Evolutionary conservation across 37 sponge, comb jelly and placozoan species (phyloP).

Genomic region (Theonella swinhoei): DNA sequence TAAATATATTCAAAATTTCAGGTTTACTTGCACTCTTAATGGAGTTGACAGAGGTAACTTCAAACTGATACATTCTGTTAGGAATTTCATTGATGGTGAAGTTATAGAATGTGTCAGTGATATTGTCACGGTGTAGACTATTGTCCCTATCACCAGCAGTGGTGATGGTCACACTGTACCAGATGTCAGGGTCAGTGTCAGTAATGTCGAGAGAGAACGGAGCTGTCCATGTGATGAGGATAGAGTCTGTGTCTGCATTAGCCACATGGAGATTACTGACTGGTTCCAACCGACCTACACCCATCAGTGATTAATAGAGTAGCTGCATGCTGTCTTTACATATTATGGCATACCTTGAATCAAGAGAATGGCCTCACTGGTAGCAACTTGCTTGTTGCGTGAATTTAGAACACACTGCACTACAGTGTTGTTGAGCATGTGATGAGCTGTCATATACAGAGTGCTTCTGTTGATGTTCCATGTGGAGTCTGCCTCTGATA

Average conservation of each 20-base stretch:
- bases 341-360: background rate
- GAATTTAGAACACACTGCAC: background rate
- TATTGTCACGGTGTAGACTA: background rate
- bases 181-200: background rate
- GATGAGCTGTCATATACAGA: background rate
- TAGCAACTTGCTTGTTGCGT: background rate
- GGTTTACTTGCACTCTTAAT: no score
- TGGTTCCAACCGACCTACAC: background rate
- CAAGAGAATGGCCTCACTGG: background rate
- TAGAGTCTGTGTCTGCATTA: background rate
- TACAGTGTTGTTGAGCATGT: background rate
- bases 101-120: background rate
- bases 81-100: background rate
- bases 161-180: background rate
- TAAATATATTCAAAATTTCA: no score
- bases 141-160: background rate
- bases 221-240: slow-evolving; percentile 7
- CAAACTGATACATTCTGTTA: no score
- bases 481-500: no score
- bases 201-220: slow-evolving; percentile 16
- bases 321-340: background rate
- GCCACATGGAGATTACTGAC: background rate
- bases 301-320: background rate
- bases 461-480: no score
- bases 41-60: no score